phyloP scores from a whole-genome alignment of 2,113 vertebrate genomes.

The Lynx canadensis region DNA sequence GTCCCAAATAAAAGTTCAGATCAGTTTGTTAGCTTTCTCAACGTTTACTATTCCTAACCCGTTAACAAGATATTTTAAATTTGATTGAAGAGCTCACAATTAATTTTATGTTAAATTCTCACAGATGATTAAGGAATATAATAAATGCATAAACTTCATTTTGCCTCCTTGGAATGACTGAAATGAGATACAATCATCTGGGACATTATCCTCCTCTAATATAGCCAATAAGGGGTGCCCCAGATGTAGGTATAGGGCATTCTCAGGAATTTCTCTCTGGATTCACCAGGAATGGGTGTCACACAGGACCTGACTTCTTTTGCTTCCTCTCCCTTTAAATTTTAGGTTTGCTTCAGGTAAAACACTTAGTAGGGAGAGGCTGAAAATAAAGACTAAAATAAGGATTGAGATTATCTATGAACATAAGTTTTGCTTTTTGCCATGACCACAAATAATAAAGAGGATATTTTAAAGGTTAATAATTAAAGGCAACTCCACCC shows the following conservation, averaged over 20 bases:
- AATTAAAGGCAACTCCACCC: constrained; percentile 29
- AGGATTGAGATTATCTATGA: background rate
- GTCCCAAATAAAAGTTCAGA: constrained; percentile 9
- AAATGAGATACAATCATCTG: background rate
- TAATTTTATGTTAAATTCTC: constrained; percentile 42
- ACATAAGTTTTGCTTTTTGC: constrained; percentile 36
- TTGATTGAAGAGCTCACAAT: background rate
- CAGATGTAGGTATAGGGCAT: background rate
- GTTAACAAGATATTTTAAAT: constrained; percentile 24
- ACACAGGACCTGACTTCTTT: background rate
- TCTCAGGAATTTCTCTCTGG: background rate
- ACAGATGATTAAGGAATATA: background rate
- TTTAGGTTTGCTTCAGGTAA: background rate
- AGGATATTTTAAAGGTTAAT: constrained; percentile 64
- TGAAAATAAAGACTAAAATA: constrained; percentile 33
- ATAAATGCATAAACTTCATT: constrained; percentile 31
- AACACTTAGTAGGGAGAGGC: background rate
- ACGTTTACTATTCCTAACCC: background rate
- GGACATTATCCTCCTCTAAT: background rate
- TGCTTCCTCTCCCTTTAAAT: background rate
- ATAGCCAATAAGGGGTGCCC: background rate
- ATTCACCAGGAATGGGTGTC: background rate
- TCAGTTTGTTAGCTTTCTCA: constrained; percentile 12
- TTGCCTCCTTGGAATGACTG: background rate
- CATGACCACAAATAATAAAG: constrained; percentile 49